Percentiles rank a stretch among this genome's conserved stretches.
Conservation (phyloP, 2,113 vertebrate species). For the Rutilus rutilus region DNA sequence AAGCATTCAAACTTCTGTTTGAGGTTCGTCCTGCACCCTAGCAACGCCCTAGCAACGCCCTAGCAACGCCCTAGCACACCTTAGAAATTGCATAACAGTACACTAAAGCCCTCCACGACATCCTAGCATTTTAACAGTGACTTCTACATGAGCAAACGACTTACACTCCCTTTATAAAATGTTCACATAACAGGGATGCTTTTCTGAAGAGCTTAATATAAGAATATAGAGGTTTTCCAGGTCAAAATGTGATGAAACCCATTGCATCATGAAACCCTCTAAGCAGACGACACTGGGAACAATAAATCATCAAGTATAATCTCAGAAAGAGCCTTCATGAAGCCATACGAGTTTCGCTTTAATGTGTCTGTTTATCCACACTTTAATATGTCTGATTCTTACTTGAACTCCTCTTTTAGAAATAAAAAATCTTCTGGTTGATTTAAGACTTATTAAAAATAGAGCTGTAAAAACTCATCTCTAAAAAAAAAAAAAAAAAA, state of each 20-base stretch:
- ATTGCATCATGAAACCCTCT: constrained; percentile 14
- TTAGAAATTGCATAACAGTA: no score
- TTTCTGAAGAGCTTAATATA: neutral
- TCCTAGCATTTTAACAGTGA: no score
- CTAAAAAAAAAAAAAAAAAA: no score
- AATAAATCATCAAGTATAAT: neutral
- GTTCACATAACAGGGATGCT: neutral
- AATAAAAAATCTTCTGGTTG: neutral
- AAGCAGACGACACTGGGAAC: no score
- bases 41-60: no score
- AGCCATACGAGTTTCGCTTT: neutral
- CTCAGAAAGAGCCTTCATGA: neutral
- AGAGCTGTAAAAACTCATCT: neutral
- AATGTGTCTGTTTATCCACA: neutral
- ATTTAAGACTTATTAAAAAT: neutral
- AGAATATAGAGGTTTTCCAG: neutral
- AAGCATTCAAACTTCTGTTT: neutral
- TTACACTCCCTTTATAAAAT: neutral
- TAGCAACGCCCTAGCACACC: no score
- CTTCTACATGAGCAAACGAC: no score
- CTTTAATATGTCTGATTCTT: neutral
- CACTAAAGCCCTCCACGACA: no score
- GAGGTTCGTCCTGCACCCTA: neutral
- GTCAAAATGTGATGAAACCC: neutral
- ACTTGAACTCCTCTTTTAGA: neutral